Base-by-base conservation (phyloP, 1,140 invertebrate species). In the Lepidurus packardi region DNA sequence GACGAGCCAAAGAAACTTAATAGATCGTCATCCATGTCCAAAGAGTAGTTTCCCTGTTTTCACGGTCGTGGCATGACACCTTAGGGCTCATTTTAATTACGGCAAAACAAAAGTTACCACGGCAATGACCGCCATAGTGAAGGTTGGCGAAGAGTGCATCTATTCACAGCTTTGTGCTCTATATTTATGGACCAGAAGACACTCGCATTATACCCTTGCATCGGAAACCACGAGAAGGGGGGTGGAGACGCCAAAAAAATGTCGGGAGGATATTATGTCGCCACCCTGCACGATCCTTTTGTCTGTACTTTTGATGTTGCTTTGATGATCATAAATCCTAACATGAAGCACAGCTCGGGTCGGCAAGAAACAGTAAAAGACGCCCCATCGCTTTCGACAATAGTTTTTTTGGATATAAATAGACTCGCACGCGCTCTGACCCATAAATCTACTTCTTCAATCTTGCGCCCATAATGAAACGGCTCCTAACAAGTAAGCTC, bases 311-410 rank as follows among this genome's bases (percentile, higher is more conserved):
- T n/a, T 65, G 53, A 65, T 65, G 53, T 65, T 13, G 53, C 53
- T 21, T 65, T 65, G 53, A 65, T 13, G 53, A 65, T 65, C 53
- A 65, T 65, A 65, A 65, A 65, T 65, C 53, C 53, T 21, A 9
- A 65, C 13, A 65, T 65, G 21, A 65, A 65, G 53, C 53, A 65
- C 1, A 65, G 53, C 53, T 65, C 21, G 53, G 53, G 53, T 65
- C 53, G 53, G 53, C 53, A 65, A 65, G 9, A 65, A 65, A 65
- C 53, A 65, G 16, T 13, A 21, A n/a, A 65, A 65, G 53, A 65
- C 53, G 53, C 53, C 53, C 53, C 53, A 65, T 21, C 16, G 53
- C 13, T 65, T 65, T 65, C 53, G 53, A 65, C 53, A 65, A 65
- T 65, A n/a, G 53, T 65, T 16, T 21, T 65, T 65, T 65, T 21